phyloP scores from a whole-genome alignment of 2,888 invertebrate genomes.

The Synanthedon andrenaeformis region DNA sequence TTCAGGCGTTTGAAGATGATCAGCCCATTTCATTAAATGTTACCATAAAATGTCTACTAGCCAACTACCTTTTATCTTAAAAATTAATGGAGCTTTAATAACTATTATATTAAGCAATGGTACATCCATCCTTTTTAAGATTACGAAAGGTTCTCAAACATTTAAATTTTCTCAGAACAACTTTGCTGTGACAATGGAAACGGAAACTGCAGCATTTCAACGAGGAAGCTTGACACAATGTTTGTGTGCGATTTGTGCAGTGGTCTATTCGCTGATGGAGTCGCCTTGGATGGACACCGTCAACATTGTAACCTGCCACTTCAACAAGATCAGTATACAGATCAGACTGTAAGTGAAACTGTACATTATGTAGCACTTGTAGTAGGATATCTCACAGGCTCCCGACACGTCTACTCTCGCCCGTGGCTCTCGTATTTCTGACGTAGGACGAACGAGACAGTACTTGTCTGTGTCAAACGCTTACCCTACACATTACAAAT shows the following conservation, averaged over 20 bases:
- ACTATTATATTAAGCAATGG: background rate
- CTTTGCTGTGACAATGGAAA: slow-evolving; percentile 41
- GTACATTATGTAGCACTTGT: too few relatives aligned
- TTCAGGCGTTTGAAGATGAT: too few relatives aligned
- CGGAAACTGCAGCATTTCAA: slow-evolving; percentile 33
- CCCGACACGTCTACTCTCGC: too few relatives aligned
- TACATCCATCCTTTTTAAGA: background rate
- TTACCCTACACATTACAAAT: too few relatives aligned
- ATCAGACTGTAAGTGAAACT: slow-evolving; percentile 15
- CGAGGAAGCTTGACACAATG: slow-evolving; percentile 45
- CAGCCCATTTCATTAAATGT: too few relatives aligned
- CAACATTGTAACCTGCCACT: slow-evolving; percentile 30
- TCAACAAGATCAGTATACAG: slow-evolving; percentile 20
- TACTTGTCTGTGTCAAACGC: too few relatives aligned
- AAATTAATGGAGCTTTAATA: background rate
- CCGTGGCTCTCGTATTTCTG: too few relatives aligned
- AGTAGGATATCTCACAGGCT: too few relatives aligned
- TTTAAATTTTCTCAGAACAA: slow-evolving; percentile 28
- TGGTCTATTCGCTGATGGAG: slow-evolving; percentile 49
- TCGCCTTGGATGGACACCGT: slow-evolving; percentile 46
- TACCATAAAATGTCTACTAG: background rate
- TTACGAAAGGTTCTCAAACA: too few relatives aligned
- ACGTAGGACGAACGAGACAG: too few relatives aligned
- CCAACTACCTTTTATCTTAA: too few relatives aligned
- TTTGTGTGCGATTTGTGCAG: slow-evolving; percentile 55